Evolutionary conservation across 2,888 invertebrate genomes (phyloP), one percentile per base, ranked within the genome.

Genomic region (Acleris holmiana): DNA sequence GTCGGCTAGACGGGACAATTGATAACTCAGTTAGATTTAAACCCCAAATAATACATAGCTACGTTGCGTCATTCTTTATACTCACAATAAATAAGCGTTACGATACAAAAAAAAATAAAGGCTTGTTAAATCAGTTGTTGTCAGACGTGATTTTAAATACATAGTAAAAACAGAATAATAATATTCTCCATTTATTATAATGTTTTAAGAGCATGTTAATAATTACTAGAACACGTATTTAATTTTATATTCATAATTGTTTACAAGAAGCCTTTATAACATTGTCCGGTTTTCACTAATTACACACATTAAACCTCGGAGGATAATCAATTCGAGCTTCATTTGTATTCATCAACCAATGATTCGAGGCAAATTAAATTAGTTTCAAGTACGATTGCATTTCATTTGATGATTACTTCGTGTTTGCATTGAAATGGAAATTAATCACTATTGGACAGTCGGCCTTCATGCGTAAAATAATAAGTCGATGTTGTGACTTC

Each of bases 271-370:
- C 48, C 21, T 25, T n/a, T 8, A 44, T 44, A 18, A 6, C 29
- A 48, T 8, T 41, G 35, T 53, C 40, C 29, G 21, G 57, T 21
- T 53, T 64, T 53, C 41, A 59, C 23, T 53, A n/a, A 54, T 63
- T 47, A 63, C 59, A 49, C 17, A 61, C 61, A 70, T 72, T 76
- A 72, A 72, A 73, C 73, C 73, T 70, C 73, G 69, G 60, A 13
- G 15, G 13, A 21, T 55, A 71, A 72, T 73, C 66, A 70, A 74
- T 68, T 69, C 78, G 78, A 80, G 80, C 79, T 77, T 75, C 67
- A 70, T 69, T 72, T 72, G 74, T 74, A 72, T 73, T 76, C 75
- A 79, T 82, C 76, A 74, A 76, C 75, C 75, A 74, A 76, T 77
- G 78, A 76, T 69, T 70, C 68, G 72, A 69, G 67, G 66, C 68